Evolutionary conservation across 2,888 invertebrate genomes (phyloP), one percentile per base, ranked within the genome.

Genomic region (Polyommatus icarus): DNA sequence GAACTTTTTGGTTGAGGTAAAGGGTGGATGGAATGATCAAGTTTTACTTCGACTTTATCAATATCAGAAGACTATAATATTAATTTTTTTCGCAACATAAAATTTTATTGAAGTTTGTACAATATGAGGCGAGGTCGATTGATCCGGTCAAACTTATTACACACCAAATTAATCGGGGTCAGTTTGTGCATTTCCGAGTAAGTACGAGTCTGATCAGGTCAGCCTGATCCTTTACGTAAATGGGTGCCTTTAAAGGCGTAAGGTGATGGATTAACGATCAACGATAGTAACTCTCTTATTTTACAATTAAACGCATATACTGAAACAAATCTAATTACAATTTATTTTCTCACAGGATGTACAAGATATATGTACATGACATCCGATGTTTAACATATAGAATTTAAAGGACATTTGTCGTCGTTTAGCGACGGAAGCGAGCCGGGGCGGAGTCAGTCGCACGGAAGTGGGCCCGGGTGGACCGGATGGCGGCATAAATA

Each of bases 391-490:
- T 78, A 76, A 77, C 77, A 78, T 77, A 75, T 76, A 77, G 76
- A 79, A 77, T 71, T 24, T 76, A 67, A 77, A 76, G 76, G 76
- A 78, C 76, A 78, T 78, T 79, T 79, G 79, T 78, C 77, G 79
- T 77, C 77, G 77, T 77, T 77, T 77, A 78, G 76, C 57, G 32
- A 50, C 79, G 79, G 79, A 79, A 77, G 79, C 78, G 61, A 78
- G 73, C 73, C 77, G 78, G 78, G 77, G 76, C 20, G 78, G 50
- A 78, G 72, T 78, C 79, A 78, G 77, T 76, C 77, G 77, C 76
- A 57, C 79, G 79, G 79, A 79, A 79, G 72, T 77, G 78, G 57
- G 40, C 79, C 79, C 71, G 76, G 76, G 32, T 24, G n/a, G 73
- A 50, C 76, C 75, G 76, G 75, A 78, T 76, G 75, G 75, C 75